phyloP scores from a whole-genome alignment of 2,113 vertebrate species.

The Panurus biarmicus region DNA sequence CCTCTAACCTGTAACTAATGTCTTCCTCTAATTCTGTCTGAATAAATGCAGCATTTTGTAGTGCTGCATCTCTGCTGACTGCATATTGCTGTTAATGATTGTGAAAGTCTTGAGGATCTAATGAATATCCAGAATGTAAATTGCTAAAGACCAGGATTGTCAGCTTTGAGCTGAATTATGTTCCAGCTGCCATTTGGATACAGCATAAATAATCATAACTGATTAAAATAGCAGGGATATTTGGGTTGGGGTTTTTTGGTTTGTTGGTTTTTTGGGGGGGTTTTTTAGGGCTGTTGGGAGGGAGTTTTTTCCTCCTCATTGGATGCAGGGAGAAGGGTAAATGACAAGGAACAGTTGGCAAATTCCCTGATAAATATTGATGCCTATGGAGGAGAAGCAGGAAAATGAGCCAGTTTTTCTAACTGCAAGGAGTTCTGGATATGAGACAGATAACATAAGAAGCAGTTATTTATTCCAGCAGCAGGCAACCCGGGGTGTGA shows the following conservation, averaged over 20 bases:
- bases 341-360: slow-evolving; percentile 45
- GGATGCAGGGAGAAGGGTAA: background rate
- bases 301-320: background rate
- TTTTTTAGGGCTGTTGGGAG: background rate
- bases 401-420: slow-evolving; percentile 24
- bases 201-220: background rate
- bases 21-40: background rate
- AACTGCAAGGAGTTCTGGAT: slow-evolving; percentile 9
- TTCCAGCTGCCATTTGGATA: background rate
- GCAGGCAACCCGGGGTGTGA: slow-evolving; percentile 25
- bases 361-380: slow-evolving; percentile 56
- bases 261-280: background rate
- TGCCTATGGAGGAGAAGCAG: slow-evolving; percentile 24
- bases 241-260: background rate
- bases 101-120: background rate
- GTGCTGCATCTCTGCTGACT: background rate
- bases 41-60: background rate
- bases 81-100: background rate
- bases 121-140: background rate
- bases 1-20: background rate
- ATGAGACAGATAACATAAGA: slow-evolving; percentile 29
- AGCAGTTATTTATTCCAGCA: slow-evolving; percentile 49
- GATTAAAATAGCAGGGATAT: background rate
- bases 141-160: background rate
- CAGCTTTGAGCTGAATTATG: background rate